phyloP scores from a whole-genome alignment of 1,140 invertebrate genomes.

The Drosophila equinoxialis region DNA sequence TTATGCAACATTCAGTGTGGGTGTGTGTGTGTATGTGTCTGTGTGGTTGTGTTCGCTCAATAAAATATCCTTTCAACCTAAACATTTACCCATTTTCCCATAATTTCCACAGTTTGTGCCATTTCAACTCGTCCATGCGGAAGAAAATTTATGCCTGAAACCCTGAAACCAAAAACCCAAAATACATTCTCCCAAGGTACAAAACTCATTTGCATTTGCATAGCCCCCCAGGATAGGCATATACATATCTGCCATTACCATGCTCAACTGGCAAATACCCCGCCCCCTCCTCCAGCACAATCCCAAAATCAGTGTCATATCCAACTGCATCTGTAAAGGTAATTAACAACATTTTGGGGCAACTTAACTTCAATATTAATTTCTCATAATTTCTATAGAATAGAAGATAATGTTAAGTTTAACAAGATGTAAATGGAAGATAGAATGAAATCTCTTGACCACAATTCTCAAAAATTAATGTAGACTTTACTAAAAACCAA shows the following conservation, averaged over 20 bases:
- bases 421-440: too few species aligned
- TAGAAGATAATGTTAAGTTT: too few species aligned
- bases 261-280: neutral
- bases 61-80: constrained; percentile 71
- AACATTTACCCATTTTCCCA: constrained; percentile 49
- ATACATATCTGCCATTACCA: neutral
- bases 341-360: constrained; percentile 71
- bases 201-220: constrained; percentile 64
- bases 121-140: constrained; percentile 53
- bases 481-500: too few species aligned
- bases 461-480: too few species aligned
- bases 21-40: neutral
- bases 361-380: neutral
- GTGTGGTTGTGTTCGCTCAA: constrained; percentile 35
- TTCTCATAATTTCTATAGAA: too few species aligned
- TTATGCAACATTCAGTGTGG: constrained; percentile 61
- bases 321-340: neutral
- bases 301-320: neutral
- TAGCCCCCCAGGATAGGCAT: constrained; percentile 29
- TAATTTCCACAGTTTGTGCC: neutral
- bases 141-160: constrained; percentile 76
- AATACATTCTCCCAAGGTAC: constrained; percentile 61
- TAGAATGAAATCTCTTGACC: too few species aligned
- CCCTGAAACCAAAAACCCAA: constrained; percentile 54
- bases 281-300: neutral